Conservation (phyloP, 2,888 invertebrate genomes). For the Bursaphelenchus okinawaensis region DNA sequence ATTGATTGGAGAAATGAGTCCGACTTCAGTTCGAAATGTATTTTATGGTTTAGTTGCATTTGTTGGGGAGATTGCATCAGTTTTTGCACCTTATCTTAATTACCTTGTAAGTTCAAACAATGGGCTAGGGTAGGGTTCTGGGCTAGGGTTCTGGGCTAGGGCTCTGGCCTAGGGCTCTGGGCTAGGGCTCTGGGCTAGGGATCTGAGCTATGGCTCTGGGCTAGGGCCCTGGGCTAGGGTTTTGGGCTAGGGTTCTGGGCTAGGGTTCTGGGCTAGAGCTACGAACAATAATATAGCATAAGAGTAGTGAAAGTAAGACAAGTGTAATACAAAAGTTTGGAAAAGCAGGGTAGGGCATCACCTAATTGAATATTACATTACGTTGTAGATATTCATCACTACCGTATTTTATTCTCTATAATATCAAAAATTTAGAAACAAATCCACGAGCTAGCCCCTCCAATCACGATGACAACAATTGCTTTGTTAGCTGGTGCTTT, state of each 20-base stretch:
- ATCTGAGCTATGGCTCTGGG: too few relatives aligned
- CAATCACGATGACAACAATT: constrained; percentile 35
- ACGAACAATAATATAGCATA: too few relatives aligned
- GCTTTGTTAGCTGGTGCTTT: constrained; percentile 40
- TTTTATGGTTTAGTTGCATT: constrained; percentile 45
- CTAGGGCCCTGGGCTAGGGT: too few relatives aligned
- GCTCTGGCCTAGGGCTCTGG: too few relatives aligned
- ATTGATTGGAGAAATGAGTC: constrained; percentile 43
- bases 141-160: too few relatives aligned
- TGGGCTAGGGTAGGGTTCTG: background rate
- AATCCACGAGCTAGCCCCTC: constrained; percentile 39
- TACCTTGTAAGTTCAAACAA: constrained; percentile 32
- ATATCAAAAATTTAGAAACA: constrained; percentile 30
- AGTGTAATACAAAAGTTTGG: too few relatives aligned
- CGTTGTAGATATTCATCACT: background rate
- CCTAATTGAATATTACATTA: too few relatives aligned
- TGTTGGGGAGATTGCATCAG: constrained; percentile 51
- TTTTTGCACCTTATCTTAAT: constrained; percentile 51
- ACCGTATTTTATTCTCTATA: constrained; percentile 15
- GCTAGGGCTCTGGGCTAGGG: too few relatives aligned
- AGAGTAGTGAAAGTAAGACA: too few relatives aligned
- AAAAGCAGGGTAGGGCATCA: too few relatives aligned
- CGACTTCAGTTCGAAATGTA: constrained; percentile 48
- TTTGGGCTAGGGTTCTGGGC: too few relatives aligned
- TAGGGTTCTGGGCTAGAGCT: too few relatives aligned